phyloP scores from a whole-genome alignment of 2,888 invertebrate species.

The Julus scandinavius region DNA sequence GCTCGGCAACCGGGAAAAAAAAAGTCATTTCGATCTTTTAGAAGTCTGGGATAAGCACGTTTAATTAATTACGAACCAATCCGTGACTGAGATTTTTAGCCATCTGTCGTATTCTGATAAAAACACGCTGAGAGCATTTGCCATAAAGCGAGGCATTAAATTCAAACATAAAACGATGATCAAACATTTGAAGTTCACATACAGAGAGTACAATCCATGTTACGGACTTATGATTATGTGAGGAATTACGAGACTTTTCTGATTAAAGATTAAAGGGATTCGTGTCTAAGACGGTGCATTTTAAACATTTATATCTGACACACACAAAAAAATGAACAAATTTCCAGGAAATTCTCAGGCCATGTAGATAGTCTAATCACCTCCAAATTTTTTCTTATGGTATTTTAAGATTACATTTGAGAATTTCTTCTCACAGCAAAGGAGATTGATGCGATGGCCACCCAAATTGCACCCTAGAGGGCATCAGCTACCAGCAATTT shows the following conservation, averaged over 20 bases:
- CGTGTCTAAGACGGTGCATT: background rate
- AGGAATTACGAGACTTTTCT: too few species aligned
- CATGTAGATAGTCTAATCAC: background rate
- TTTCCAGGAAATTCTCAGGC: background rate
- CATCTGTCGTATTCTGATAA: background rate
- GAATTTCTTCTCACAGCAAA: background rate
- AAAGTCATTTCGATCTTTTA: background rate
- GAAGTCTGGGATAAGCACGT: background rate
- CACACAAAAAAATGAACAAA: background rate
- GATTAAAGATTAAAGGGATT: too few species aligned
- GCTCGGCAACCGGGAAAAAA: background rate
- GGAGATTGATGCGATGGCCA: conserved; percentile 23
- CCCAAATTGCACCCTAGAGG: background rate
- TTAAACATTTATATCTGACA: background rate
- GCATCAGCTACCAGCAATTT: conserved; percentile 7
- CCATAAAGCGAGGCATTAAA: conserved; percentile 6
- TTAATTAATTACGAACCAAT: conserved; percentile 9
- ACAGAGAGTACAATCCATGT: too few species aligned
- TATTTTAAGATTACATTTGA: background rate
- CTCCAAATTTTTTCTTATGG: background rate
- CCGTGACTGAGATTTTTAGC: background rate
- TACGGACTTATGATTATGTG: too few species aligned
- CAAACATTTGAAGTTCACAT: background rate
- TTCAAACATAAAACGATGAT: background rate
- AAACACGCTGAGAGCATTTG: background rate